Percentiles rank a stretch among this genome's conserved stretches.
Evolutionary conservation across 2,888 invertebrate species (phyloP).

Genomic region (Tetranychus truncatus): DNA sequence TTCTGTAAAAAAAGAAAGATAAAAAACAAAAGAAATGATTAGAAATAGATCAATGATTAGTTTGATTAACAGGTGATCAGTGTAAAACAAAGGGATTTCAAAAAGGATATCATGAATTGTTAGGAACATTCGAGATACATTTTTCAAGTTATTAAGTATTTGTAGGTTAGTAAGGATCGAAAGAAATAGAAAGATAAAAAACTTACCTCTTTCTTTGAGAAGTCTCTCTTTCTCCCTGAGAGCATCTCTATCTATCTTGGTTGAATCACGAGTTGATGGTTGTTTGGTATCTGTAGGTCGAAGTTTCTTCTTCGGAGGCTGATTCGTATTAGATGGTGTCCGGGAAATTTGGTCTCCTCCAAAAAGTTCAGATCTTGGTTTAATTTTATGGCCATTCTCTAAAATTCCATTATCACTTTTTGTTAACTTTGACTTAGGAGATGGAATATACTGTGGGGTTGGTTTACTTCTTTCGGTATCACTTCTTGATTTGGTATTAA

Average conservation of each 20-base stretch:
- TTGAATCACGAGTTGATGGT: not conserved
- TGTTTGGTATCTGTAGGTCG: not conserved
- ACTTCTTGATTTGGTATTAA: not conserved
- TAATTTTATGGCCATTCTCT: not conserved
- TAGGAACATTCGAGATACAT: not conserved
- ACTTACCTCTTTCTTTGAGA: not conserved
- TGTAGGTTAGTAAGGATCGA: not conserved
- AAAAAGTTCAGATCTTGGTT: not conserved
- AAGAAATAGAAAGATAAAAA: not conserved
- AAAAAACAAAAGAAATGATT: not conserved
- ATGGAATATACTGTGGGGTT: not conserved
- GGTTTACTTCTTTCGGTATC: not conserved
- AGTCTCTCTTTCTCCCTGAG: not conserved
- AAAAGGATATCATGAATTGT: not conserved
- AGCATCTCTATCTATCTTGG: not conserved
- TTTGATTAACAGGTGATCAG: not conserved
- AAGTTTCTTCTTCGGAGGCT: not conserved
- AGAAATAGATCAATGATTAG: not conserved
- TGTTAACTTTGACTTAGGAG: not conserved
- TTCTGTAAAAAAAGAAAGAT: not conserved
- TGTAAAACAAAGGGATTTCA: not conserved
- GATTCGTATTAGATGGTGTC: not conserved
- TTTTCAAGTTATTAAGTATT: not conserved
- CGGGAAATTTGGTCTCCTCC: not conserved
- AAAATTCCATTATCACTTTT: not conserved